A percentile compares a stretch with the other conserved stretches of the same genome.
Evolutionary conservation across 2,888 invertebrate species (phyloP).

Genomic region (Hyalella azteca): DNA sequence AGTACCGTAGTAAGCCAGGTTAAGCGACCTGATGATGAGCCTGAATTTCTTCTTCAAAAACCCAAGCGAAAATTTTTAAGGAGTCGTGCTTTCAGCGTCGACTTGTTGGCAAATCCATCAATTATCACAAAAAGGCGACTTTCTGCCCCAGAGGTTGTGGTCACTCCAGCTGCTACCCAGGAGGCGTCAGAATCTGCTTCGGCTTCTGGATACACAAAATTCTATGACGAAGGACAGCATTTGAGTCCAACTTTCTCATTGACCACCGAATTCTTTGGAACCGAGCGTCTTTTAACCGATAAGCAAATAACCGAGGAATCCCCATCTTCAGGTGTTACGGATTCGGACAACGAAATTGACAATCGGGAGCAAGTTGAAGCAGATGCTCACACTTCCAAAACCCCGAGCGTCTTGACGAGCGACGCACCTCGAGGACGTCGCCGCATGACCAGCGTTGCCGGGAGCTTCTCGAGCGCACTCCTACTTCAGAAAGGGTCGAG

Average conservation of each 20-base stretch:
- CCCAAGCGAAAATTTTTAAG: background rate
- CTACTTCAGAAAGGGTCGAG: background rate
- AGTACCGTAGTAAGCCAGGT: background rate
- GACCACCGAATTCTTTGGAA: background rate
- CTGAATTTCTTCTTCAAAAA: background rate
- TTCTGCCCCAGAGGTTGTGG: constrained; percentile 40
- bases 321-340: no score
- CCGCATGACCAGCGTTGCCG: background rate
- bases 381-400: background rate
- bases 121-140: constrained; percentile 31
- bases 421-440: background rate
- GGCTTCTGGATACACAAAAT: background rate
- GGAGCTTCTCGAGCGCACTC: constrained; percentile 7
- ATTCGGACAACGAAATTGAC: no score
- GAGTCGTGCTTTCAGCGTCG: constrained; percentile 30
- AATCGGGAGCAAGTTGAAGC: no score
- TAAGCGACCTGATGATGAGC: background rate
- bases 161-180: constrained; percentile 13
- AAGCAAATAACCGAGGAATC: no score
- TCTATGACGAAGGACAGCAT: constrained; percentile 22
- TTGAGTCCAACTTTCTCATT: constrained; percentile 31
- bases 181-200: background rate
- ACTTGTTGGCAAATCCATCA: background rate
- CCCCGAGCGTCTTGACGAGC: background rate
- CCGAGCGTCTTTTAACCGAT: background rate